Base-by-base conservation (phyloP, 1,140 invertebrate species). In the Cydia strobilella region DNA sequence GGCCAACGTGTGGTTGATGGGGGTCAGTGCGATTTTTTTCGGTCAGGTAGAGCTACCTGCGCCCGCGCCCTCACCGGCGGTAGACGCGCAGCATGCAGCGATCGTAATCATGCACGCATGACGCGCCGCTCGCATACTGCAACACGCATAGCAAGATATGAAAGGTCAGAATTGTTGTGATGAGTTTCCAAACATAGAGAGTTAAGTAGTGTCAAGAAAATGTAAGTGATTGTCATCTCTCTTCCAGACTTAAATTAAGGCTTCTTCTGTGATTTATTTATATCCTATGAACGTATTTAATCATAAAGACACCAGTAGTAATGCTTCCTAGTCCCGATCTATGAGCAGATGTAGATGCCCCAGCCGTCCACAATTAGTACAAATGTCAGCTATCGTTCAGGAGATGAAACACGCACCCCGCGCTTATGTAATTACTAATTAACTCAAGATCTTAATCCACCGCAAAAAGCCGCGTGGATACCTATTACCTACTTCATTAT, bases 381-480 rank as follows among this genome's bases (percentile, higher is more conserved):
- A 69, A 69, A 69, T 69, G 65, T 35, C 65, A n/a, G 27, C 63
- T 51, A 51, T 25, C 63, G 15, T 69, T 35, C 15, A 13, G 27
- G 65, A 69, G 65, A 69, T 35, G 35, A 69, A 69, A 69, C 65
- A 35, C 25, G 48, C n/a, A n/a, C 13, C 13, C 31, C 15, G 7
- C 35, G 65, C 65, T n/a, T 65, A 35, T 39, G 35, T 69, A 69
- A 69, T 69, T 69, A 69, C 27, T 69, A 69, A 69, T 69, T 69
- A 42, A 35, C 35, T 12, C 31, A 18, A 69, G 65, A 69, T 69
- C 65, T 69, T 69, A 66, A 66, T 66, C 63, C 35, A 69, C n/a
- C 35, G n/a, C 65, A 69, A 69, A 66, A 69, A 69, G 25, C 63
- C 63, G 63, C 63, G 65, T 69, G 65, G 65, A 42, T 69, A 66